Evolutionary conservation across 2,797 vertebrate genomes (phyloP), one percentile per base, ranked within the genome.

Genomic region (Martes flavigula): DNA sequence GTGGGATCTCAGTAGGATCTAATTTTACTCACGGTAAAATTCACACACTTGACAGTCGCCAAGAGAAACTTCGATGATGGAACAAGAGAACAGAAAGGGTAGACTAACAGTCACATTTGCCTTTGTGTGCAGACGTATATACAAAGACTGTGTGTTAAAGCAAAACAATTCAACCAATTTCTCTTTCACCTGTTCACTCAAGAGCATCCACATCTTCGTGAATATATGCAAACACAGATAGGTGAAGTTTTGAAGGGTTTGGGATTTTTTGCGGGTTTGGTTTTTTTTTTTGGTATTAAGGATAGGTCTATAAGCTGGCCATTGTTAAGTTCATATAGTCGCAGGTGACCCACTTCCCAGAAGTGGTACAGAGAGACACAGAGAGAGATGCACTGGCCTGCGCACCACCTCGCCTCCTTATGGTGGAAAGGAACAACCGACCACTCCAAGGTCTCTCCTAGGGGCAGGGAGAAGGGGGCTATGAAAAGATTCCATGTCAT

Each of bases 31-130:
- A 97, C 17, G 3, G 87, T 91, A 91, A 94, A 92, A 83, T 58
- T 88, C 94, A 97, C 95, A 93, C 43, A 90, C 82, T 90, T 94
- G 94, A 97, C 94, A 90, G 93, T 1, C 12, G 78, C 82, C 86
- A 66, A 97, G 95, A 95, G 96, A 94, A 96, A 97, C 93, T 97
- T 14, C n/a, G 83, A 95, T 87, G 93, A 98, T 8, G 3, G 81
- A 87, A 97, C 95, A 92, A 97, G 90, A 97, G 93, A 81, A 97
- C 87, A 73, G 81, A 94, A 88, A 96, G 88, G 58, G 30, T 1
- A 86, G 97, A 98, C 97, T 93, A 96, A 98, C 97, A 90, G 78
- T 90, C 95, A 97, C 96, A 81, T 54, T 46, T 85, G 83, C 85
- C 90, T 97, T 86, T 88, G 84, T 86, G 92, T 93, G 75, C 32